Conservation (phyloP, 2,113 vertebrate species). For the Spheniscus mendiculus region DNA sequence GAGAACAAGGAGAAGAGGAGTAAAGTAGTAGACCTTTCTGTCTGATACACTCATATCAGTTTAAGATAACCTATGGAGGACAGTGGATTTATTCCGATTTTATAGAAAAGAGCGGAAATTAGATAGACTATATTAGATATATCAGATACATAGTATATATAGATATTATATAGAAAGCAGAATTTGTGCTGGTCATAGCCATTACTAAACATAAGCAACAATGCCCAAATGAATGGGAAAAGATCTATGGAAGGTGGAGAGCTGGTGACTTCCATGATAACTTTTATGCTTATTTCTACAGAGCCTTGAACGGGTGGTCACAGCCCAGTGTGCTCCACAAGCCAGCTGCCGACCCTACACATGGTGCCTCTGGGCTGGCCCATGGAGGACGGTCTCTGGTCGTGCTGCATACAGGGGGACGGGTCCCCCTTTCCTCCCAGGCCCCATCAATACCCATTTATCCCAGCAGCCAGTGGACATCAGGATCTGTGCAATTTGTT, state of each 20-base stretch:
- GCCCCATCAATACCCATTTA: not conserved
- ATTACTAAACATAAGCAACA: not conserved
- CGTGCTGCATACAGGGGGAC: rapidly evolving
- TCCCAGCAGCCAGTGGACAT: not conserved
- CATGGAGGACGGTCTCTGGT: rapidly evolving
- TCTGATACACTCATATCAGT: not conserved
- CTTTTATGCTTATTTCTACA: not conserved
- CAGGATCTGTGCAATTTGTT: not conserved
- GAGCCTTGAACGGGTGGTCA: not conserved
- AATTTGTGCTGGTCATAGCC: not conserved
- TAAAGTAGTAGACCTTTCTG: not conserved
- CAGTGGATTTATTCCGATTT: not conserved
- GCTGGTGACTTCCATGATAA: not conserved
- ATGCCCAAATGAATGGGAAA: not conserved
- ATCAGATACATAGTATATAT: not conserved
- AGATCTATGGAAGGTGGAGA: not conserved
- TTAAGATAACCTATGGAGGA: not conserved
- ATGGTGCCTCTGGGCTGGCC: not conserved
- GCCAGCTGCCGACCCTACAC: no score
- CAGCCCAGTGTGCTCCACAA: rapidly evolving
- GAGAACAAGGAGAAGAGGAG: not conserved
- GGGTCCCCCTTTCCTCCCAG: not conserved
- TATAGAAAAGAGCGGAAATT: not conserved
- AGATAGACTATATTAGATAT: not conserved
- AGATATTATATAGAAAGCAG: not conserved